Evolutionary conservation across 2,888 invertebrate species (phyloP), one percentile per base, ranked within the genome.

Genomic region (Teinopalpus imperialis): DNA sequence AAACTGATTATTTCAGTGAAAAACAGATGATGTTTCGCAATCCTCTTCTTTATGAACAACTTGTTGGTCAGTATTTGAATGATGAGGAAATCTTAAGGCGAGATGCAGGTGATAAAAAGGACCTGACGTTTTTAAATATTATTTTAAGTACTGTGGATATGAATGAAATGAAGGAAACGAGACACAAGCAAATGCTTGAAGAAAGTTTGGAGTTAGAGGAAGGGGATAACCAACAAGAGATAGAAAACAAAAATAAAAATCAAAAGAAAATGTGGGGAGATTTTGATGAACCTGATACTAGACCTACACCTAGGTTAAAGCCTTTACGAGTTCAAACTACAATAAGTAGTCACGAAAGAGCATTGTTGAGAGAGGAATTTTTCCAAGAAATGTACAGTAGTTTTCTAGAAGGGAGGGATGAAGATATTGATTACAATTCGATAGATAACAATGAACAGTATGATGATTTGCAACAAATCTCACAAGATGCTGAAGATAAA

Each of bases 21-120:
- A 92, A 92, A 49, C 95, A 97, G 88, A 98, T 98, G 98, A 96
- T 97, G 92, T 93, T 92, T 56, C 86, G 98, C 48, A 96, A 97
- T 74, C 98, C 98, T 0, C 87, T 95, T 40, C 79, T 98, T 0
- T 98, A 96, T 80, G 96, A 98, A 53, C 95, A 97, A 63, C 85
- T 98, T 56, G 90, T 98, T 29, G 98, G 97, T 0, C 94, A 94
- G 63, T 97, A 94, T 74, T 76, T 98, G 54, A 93, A 94, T 1
- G 92, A 94, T 45, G 92, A 93, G 18, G 96, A 98, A 71, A 92
- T 92, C 48, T 88, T 90, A 51, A 87, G 89, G 39, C 81, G 94
- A 8, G 94, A 93, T 74, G 81, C 88, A 44, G 87, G 90, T 35
- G 91, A 92, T 63, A 90, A 66, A 58, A 82, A 74, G 60, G 86